phyloP scores from a whole-genome alignment of 2,797 vertebrate species.

The Galaxias olidus region DNA sequence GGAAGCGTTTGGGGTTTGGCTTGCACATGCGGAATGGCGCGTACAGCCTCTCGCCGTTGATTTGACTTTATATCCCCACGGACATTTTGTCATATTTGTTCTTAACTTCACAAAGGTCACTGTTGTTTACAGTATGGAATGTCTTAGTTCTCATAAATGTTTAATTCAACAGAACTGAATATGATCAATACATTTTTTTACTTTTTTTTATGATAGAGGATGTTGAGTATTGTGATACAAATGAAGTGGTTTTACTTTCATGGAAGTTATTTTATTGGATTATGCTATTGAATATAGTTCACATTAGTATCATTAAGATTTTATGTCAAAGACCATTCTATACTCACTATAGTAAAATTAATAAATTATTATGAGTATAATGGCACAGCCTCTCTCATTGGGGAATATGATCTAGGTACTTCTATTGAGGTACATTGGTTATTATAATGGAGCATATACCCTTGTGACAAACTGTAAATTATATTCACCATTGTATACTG shows the following conservation, averaged over 20 bases:
- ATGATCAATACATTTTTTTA: background rate
- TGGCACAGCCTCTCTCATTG: slow-evolving; percentile 42
- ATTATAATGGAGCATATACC: slow-evolving; percentile 58
- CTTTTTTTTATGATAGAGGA: slow-evolving; percentile 50
- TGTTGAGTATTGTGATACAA: slow-evolving; percentile 64
- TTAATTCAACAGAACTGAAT: slow-evolving; percentile 41
- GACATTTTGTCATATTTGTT: slow-evolving; percentile 47
- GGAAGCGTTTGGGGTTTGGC: slow-evolving; percentile 49
- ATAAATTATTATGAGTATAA: slow-evolving; percentile 53
- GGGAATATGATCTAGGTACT: slow-evolving; percentile 41
- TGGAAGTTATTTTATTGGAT: slow-evolving; percentile 55
- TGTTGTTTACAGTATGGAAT: slow-evolving; percentile 62
- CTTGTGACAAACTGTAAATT: slow-evolving; percentile 60
- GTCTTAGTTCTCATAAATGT: slow-evolving; percentile 57
- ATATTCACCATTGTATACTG: slow-evolving; percentile 59
- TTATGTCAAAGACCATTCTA: slow-evolving; percentile 41
- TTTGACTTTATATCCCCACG: slow-evolving; percentile 50
- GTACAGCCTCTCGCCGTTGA: slow-evolving; percentile 55
- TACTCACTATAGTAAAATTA: slow-evolving; percentile 43
- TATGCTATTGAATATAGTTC: slow-evolving; percentile 50
- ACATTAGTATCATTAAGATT: slow-evolving; percentile 43
- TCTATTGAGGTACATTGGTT: slow-evolving; percentile 38
- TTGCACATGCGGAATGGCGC: slow-evolving; percentile 54
- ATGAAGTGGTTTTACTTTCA: slow-evolving; percentile 63
- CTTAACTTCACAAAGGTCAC: slow-evolving; percentile 55